Percentiles rank a stretch among this genome's conserved stretches.
Conservation (phyloP, 2,888 invertebrate genomes). For the Nemapogon koenigi region DNA sequence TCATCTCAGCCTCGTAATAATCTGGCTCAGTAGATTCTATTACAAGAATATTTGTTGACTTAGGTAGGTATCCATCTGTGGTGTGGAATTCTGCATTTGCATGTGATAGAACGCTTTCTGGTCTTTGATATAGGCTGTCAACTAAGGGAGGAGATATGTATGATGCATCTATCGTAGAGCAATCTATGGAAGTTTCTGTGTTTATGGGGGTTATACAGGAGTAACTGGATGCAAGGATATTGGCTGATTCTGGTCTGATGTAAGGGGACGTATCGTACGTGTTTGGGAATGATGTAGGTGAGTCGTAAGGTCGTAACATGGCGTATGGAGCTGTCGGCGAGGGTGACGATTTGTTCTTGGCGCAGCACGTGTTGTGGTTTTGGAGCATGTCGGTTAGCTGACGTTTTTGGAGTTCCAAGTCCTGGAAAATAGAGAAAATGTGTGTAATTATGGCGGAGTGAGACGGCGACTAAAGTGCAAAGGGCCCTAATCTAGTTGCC, state of each 20-base stretch:
- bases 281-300: constrained; percentile 48
- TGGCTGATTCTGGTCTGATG: constrained; percentile 58
- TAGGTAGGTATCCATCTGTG: constrained; percentile 51
- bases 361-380: constrained; percentile 75
- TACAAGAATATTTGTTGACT: constrained; percentile 51
- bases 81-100: constrained; percentile 36
- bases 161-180: constrained; percentile 41
- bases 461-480: too few species aligned
- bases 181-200: constrained; percentile 47
- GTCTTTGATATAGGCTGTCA: constrained; percentile 44
- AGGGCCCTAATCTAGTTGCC: too few species aligned
- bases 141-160: constrained; percentile 44
- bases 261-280: constrained; percentile 55
- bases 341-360: constrained; percentile 53
- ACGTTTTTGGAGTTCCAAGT: constrained; percentile 79
- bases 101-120: constrained; percentile 50
- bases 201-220: constrained; percentile 45
- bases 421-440: constrained; percentile 47
- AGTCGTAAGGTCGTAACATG: constrained; percentile 50
- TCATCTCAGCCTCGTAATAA: constrained; percentile 60
- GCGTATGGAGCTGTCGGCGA: constrained; percentile 47
- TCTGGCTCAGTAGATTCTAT: constrained; percentile 58
- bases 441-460: too few species aligned
- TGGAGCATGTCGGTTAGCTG: constrained; percentile 81
- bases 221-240: constrained; percentile 51